phyloP scores from a whole-genome alignment of 2,888 invertebrate species.

The Poecilus cupreus region DNA sequence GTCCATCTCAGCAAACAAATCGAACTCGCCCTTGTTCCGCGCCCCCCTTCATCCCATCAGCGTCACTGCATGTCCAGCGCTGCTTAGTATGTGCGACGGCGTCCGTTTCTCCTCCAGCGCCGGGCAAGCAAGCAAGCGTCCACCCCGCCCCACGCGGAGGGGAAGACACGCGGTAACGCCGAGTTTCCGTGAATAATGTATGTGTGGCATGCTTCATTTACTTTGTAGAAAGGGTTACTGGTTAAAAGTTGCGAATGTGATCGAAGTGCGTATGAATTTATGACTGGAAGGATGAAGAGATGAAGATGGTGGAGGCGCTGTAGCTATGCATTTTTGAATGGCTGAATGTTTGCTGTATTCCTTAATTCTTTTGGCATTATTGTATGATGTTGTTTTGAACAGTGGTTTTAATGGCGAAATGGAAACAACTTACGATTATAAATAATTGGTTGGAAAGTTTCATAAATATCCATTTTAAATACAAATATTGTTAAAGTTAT shows the following conservation, averaged over 20 bases:
- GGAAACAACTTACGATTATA: too few relatives aligned
- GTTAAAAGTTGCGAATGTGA: slow-evolving; percentile 38
- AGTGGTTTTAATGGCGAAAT: too few relatives aligned
- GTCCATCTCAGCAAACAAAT: neutral
- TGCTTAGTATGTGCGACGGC: slow-evolving; percentile 42
- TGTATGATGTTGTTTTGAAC: too few relatives aligned
- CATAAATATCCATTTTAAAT: too few relatives aligned
- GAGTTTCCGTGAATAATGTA: slow-evolving; percentile 41
- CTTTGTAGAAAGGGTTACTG: slow-evolving; percentile 44
- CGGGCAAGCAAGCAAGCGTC: neutral
- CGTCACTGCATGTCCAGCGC: slow-evolving; percentile 23
- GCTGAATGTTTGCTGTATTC: too few relatives aligned
- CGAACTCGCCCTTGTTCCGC: neutral
- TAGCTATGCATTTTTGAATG: neutral
- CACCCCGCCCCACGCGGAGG: neutral
- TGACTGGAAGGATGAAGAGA: too few relatives aligned
- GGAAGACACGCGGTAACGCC: slow-evolving; percentile 25
- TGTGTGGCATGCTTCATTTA: slow-evolving; percentile 43
- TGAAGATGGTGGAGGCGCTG: neutral
- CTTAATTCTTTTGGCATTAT: too few relatives aligned
- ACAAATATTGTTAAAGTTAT: too few relatives aligned
- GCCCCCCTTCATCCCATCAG: neutral
- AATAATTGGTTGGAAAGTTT: too few relatives aligned
- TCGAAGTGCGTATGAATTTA: slow-evolving; percentile 44
- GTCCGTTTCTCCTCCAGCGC: slow-evolving; percentile 15